Conservation (phyloP, 1,140 invertebrate species). For the Drosophila sulfurigaster region DNA sequence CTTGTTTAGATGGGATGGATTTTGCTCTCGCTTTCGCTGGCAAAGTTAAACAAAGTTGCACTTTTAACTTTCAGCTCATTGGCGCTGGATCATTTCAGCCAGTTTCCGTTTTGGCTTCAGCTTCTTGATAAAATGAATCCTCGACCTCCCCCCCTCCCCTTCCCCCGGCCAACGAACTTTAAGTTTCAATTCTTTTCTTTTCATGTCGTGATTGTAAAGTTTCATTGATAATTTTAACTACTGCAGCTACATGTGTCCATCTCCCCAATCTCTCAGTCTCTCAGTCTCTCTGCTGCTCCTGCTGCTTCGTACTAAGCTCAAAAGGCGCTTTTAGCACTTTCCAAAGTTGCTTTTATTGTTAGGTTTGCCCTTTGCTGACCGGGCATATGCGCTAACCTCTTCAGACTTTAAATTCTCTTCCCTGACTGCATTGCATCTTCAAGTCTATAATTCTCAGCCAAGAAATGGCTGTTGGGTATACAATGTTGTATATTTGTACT, state of each 20-base stretch:
- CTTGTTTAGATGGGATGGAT: conserved; percentile 8
- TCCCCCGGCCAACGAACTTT: neutral
- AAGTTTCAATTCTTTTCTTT: conserved; percentile 42
- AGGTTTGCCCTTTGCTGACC: conserved; percentile 5
- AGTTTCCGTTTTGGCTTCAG: conserved; percentile 24
- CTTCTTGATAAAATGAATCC: too few relatives aligned
- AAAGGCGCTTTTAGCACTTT: conserved; percentile 71
- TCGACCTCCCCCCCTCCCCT: neutral
- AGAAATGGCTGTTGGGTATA: too few relatives aligned
- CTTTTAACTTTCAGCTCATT: conserved; percentile 55
- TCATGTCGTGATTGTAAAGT: conserved; percentile 72
- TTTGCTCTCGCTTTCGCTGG: conserved; percentile 10
- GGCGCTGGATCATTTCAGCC: conserved; percentile 52
- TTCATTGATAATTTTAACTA: conserved; percentile 83
- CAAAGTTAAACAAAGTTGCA: conserved; percentile 74
- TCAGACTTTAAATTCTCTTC: too few relatives aligned
- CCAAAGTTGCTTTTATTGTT: conserved; percentile 54
- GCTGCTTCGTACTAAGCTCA: conserved; percentile 46
- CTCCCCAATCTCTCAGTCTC: neutral
- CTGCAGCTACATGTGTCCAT: conserved; percentile 54
- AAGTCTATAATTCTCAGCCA: too few relatives aligned
- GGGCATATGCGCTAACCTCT: conserved; percentile 2
- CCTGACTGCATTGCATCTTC: too few relatives aligned
- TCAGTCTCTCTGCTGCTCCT: neutral
- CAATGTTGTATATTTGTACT: too few relatives aligned